phyloP scores from a whole-genome alignment of 2,113 vertebrate species.

The Solea senegalensis region DNA sequence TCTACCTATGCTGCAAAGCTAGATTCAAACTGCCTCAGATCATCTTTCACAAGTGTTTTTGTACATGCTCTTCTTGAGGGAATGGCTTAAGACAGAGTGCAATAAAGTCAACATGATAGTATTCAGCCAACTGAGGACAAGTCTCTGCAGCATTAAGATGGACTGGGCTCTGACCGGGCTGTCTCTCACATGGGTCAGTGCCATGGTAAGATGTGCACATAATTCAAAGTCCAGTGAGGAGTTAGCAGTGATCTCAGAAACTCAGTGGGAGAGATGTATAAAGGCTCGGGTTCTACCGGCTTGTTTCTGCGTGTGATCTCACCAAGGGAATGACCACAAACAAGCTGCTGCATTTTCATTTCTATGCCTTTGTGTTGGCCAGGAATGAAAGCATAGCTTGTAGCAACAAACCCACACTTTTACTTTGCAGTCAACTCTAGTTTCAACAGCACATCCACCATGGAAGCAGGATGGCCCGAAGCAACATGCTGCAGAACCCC shows the following conservation, averaged over 20 bases:
- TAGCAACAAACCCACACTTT: slow-evolving; percentile 66
- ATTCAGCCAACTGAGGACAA: background rate
- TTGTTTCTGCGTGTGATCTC: slow-evolving; percentile 59
- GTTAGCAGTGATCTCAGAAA: slow-evolving; percentile 31
- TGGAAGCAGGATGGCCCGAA: slow-evolving; percentile 41
- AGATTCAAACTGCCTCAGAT: too few species aligned
- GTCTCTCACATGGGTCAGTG: slow-evolving; percentile 23
- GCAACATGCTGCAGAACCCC: slow-evolving; percentile 30
- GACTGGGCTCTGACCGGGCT: slow-evolving; percentile 14
- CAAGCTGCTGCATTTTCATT: slow-evolving; percentile 61
- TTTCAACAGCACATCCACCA: slow-evolving; percentile 42
- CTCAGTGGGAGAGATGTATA: slow-evolving; percentile 51
- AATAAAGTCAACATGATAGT: too few species aligned
- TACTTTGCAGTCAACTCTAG: slow-evolving; percentile 48
- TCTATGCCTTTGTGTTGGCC: slow-evolving; percentile 60
- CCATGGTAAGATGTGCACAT: slow-evolving; percentile 56
- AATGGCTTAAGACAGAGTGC: too few species aligned
- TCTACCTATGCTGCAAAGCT: too few species aligned
- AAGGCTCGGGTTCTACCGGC: slow-evolving; percentile 36
- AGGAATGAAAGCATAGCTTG: slow-evolving; percentile 69
- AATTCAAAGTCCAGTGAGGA: slow-evolving; percentile 37
- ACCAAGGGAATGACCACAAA: slow-evolving; percentile 70
- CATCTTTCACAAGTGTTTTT: too few species aligned
- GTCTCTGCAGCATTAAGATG: slow-evolving; percentile 8
- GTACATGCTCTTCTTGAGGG: too few species aligned